Evolutionary conservation across 2,797 vertebrate species (phyloP).

Genomic region (Manis pentadactyla): DNA sequence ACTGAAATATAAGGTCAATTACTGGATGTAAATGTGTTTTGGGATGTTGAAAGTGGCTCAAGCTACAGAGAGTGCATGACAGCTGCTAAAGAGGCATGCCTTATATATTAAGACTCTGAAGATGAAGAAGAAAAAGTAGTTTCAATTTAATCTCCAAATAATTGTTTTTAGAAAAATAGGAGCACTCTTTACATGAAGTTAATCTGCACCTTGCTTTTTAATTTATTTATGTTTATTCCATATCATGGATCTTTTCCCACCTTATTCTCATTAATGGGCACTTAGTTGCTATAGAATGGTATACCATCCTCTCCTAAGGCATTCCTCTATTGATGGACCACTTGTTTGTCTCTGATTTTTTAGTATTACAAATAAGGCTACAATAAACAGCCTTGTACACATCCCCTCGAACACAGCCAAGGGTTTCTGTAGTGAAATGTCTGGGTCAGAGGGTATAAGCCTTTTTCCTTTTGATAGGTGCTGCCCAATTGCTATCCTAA

Average conservation of each 20-base stretch:
- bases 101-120: background rate
- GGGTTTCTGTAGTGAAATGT: slow-evolving; percentile 56
- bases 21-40: slow-evolving; percentile 1
- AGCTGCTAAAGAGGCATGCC: background rate
- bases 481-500: slow-evolving; percentile 37
- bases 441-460: background rate
- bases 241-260: background rate
- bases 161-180: background rate
- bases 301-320: background rate
- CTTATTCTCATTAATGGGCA: background rate
- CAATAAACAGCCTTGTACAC: background rate
- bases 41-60: slow-evolving; percentile 4
- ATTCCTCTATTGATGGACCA: background rate
- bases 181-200: background rate
- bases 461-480: slow-evolving; percentile 21
- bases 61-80: background rate
- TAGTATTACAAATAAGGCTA: background rate
- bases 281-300: background rate
- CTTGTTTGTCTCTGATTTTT: background rate
- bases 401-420: background rate
- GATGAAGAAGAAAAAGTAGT: background rate
- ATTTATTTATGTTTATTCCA: background rate
- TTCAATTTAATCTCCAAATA: slow-evolving; percentile 44
- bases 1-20: background rate
- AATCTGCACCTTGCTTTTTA: background rate